Conservation (phyloP, 2,888 invertebrate genomes). For the Norana najaformis region DNA sequence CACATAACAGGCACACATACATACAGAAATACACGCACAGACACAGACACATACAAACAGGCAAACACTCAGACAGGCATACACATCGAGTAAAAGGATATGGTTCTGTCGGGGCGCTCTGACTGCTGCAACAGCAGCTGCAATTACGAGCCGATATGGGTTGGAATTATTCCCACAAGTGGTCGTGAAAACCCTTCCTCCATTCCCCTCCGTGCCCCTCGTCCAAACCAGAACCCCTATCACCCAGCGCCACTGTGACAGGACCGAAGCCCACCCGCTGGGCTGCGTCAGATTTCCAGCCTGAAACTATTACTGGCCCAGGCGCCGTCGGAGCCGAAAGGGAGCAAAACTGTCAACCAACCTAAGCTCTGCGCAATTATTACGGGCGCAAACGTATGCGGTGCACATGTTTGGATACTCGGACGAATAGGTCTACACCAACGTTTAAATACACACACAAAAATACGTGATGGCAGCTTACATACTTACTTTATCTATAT, state of each 20-base stretch:
- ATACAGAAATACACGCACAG: not conserved
- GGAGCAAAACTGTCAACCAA: not conserved
- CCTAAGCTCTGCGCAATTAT: not conserved
- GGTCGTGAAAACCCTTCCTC: not conserved
- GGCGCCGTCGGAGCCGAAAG: not conserved
- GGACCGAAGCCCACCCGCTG: not conserved
- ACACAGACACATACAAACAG: not conserved
- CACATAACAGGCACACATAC: not conserved
- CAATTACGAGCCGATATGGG: conserved; percentile 5
- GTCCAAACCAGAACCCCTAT: not conserved
- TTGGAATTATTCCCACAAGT: not conserved
- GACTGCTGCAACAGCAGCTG: not conserved
- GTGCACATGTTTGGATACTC: not conserved
- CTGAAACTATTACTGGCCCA: not conserved
- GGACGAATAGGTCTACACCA: not conserved
- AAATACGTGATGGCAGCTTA: not conserved
- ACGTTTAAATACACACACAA: not conserved
- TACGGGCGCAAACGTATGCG: not conserved
- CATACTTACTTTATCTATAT: not conserved
- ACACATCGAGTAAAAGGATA: not conserved
- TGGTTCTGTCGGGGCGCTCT: not conserved
- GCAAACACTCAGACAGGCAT: not conserved
- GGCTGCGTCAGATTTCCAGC: not conserved
- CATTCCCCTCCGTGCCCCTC: not conserved
- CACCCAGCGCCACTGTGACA: not conserved